phyloP scores from a whole-genome alignment of 53 echinoderm and acorn worm genomes.

The Patiria pectinifera region DNA sequence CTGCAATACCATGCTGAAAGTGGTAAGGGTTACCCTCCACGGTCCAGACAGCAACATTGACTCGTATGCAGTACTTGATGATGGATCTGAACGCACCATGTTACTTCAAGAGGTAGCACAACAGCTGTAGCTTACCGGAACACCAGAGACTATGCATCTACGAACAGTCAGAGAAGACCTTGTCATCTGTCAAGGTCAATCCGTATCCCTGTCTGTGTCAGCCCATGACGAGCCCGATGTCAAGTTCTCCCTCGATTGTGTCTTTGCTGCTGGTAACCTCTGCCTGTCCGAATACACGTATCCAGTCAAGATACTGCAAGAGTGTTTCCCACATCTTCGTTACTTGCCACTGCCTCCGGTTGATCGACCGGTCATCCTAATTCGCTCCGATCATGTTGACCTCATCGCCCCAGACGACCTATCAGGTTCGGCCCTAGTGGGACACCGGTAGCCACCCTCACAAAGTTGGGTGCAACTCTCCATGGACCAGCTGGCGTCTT shows the following conservation, averaged over 20 bases:
- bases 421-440: slow-evolving; percentile 28
- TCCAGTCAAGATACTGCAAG: neutral
- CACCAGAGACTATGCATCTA: slow-evolving; percentile 29
- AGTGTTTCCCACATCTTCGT: slow-evolving; percentile 4
- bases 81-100: slow-evolving; percentile 49
- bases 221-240: slow-evolving; percentile 17
- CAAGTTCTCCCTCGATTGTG: neutral
- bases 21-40: slow-evolving; percentile 14
- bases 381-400: slow-evolving; percentile 50
- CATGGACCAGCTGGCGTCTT: slow-evolving; percentile 36
- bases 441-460: slow-evolving; percentile 42
- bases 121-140: slow-evolving; percentile 1
- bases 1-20: slow-evolving; percentile 10
- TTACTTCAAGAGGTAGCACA: slow-evolving; percentile 5
- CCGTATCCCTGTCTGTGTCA: slow-evolving; percentile 27
- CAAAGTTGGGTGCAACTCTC: slow-evolving; percentile 43
- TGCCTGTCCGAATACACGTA: slow-evolving; percentile 27
- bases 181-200: slow-evolving; percentile 24
- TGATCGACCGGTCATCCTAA: slow-evolving; percentile 39
- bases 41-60: no score
- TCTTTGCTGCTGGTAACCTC: slow-evolving; percentile 18
- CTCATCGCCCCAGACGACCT: slow-evolving; percentile 33
- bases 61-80: slow-evolving; percentile 46
- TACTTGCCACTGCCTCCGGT: slow-evolving; percentile 21
- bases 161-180: slow-evolving; percentile 33